Conservation (phyloP, 2,797 vertebrate genomes). For the Amphiprion clarkii region DNA sequence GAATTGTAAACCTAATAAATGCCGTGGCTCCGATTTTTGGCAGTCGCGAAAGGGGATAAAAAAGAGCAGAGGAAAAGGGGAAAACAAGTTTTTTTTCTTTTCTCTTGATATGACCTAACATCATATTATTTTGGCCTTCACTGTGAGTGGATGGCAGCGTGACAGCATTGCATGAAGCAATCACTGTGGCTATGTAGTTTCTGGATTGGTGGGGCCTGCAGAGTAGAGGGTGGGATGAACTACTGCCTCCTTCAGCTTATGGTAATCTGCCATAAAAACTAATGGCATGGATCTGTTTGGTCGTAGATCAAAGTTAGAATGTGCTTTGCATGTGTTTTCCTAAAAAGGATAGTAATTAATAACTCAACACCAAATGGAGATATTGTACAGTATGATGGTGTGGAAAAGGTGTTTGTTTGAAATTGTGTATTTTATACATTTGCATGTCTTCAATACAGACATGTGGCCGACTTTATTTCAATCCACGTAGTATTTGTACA, state of each 20-base stretch:
- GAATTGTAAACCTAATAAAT: conserved; percentile 43
- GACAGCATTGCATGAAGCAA: conserved; percentile 56
- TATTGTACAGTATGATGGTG: neutral
- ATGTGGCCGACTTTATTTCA: neutral
- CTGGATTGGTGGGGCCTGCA: neutral
- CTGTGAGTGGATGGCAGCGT: conserved; percentile 57
- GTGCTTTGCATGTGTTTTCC: neutral
- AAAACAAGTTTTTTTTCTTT: neutral
- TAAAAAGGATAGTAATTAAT: too few species aligned
- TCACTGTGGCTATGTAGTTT: conserved; percentile 31
- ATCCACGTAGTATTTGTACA: neutral
- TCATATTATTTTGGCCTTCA: conserved; percentile 38
- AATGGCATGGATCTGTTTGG: neutral
- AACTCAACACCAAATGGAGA: too few species aligned
- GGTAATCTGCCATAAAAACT: neutral
- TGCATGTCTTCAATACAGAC: conserved; percentile 4
- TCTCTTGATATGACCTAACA: conserved; percentile 13
- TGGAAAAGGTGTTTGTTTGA: neutral
- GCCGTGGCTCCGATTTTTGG: conserved; percentile 65
- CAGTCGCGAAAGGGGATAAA: conserved; percentile 24
- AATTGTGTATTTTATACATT: neutral
- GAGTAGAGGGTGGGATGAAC: neutral
- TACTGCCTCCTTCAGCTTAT: neutral
- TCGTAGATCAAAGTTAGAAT: neutral
- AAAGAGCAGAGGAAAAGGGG: neutral